Conservation (phyloP, 2,113 vertebrate genomes). For the Tragelaphus scriptus region DNA sequence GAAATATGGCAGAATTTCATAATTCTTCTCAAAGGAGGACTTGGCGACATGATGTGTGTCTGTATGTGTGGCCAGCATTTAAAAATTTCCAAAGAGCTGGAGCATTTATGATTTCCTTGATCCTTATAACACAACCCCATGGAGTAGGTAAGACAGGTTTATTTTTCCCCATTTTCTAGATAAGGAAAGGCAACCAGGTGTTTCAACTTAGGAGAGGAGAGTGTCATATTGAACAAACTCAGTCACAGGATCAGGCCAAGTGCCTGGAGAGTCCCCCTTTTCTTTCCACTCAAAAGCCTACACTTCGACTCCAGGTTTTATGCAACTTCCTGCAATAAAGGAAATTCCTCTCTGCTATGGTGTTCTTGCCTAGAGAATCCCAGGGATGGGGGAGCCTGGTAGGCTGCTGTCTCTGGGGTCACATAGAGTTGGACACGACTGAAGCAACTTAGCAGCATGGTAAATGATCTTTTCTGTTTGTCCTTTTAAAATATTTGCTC, state of each 20-base stretch:
- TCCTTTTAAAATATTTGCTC: background rate
- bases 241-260: background rate
- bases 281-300: background rate
- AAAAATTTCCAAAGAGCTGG: background rate
- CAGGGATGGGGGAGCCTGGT: too few species aligned
- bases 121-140: background rate
- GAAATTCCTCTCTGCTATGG: background rate
- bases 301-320: background rate
- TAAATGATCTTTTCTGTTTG: background rate
- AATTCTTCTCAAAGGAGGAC: background rate
- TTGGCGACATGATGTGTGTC: background rate
- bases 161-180: background rate
- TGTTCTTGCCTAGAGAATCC: too few species aligned
- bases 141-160: background rate
- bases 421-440: too few species aligned
- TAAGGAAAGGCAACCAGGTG: background rate
- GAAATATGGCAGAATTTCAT: background rate
- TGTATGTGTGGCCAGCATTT: background rate
- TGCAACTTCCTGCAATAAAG: background rate
- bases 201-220: background rate
- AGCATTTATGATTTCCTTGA: background rate
- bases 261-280: background rate
- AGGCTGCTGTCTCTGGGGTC: too few species aligned
- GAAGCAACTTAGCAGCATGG: background rate
- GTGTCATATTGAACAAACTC: background rate